Evolutionary conservation across 2,113 vertebrate genomes (phyloP).

Genomic region (Gila orcuttii): DNA sequence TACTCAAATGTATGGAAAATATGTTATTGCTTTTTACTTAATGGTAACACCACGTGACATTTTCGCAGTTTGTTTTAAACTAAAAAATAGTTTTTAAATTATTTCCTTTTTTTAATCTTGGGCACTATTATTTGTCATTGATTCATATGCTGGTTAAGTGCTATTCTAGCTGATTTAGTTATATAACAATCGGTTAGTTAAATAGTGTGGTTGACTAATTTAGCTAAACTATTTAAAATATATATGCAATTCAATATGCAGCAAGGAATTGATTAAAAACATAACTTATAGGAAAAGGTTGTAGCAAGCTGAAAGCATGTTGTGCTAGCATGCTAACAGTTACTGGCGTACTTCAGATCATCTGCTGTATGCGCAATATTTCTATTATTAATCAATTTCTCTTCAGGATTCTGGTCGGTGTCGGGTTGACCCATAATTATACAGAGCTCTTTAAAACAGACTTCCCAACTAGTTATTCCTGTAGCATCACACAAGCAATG

Average conservation of each 20-base stretch:
- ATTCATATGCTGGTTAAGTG: neutral
- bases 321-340: neutral
- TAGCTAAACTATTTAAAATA: neutral
- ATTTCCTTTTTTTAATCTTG: no score
- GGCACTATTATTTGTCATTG: neutral
- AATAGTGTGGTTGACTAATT: neutral
- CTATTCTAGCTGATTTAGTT: neutral
- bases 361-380: neutral
- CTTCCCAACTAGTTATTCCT: neutral
- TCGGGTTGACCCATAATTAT: neutral
- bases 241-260: neutral
- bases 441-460: conserved; percentile 1
- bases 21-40: neutral
- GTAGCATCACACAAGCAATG: neutral
- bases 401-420: neutral
- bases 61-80: no score
- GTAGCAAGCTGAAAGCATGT: neutral
- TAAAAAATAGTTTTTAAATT: no score
- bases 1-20: no score
- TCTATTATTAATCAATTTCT: neutral
- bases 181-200: neutral
- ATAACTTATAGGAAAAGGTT: neutral
- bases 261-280: neutral
- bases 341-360: neutral
- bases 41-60: neutral